phyloP scores from a whole-genome alignment of 2,113 vertebrate genomes.

The Parus major region DNA sequence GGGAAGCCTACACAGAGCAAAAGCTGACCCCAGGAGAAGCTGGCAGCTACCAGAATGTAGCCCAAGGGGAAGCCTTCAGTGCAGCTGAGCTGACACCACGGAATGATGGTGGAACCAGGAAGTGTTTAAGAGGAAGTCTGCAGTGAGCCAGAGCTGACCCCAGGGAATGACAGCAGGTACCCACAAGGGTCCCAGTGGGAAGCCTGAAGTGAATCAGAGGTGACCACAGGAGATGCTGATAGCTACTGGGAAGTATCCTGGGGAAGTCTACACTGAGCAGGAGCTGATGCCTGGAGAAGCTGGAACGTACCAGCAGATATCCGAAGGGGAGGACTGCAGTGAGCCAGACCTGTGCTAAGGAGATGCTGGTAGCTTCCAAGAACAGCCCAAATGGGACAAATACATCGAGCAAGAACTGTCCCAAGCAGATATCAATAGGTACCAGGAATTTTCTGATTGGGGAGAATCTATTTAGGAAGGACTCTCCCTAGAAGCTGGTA shows the following conservation, averaged over 20 bases:
- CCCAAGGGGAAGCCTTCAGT: neutral
- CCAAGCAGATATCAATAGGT: neutral
- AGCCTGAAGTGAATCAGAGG: neutral
- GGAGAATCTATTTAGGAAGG: neutral
- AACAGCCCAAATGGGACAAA: neutral
- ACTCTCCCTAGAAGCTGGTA: neutral
- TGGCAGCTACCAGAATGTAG: neutral
- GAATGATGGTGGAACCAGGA: neutral
- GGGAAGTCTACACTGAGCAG: neutral
- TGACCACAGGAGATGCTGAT: neutral
- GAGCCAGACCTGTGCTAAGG: neutral
- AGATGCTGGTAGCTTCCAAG: neutral
- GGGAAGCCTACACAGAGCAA: neutral
- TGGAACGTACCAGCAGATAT: fast-evolving
- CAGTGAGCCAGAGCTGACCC: neutral
- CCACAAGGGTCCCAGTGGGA: neutral
- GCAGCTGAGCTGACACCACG: neutral
- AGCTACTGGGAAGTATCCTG: neutral
- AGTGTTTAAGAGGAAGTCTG: neutral
- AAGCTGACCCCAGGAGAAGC: neutral
- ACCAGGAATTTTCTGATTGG: too few relatives aligned
- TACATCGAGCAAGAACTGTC: neutral
- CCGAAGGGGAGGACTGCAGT: neutral
- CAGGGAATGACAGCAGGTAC: fast-evolving
- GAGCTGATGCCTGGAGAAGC: neutral